Evolutionary conservation across 2,888 invertebrate species (phyloP).

Genomic region (Archips crataeganus): DNA sequence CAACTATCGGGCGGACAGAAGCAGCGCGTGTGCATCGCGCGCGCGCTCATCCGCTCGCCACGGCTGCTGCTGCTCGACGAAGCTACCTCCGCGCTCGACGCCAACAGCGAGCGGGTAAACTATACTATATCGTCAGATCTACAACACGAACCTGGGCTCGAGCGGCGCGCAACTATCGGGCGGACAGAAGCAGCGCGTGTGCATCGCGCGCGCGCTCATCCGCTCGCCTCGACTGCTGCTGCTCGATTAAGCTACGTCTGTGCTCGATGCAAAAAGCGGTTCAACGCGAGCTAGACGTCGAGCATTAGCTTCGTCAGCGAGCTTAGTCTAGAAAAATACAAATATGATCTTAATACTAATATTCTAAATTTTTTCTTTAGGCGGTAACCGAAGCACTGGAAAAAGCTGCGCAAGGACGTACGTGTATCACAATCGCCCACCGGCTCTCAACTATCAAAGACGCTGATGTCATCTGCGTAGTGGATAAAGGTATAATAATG

Average conservation of each 20-base stretch:
- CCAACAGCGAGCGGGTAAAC: no score
- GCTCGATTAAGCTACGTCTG: constrained; percentile 90
- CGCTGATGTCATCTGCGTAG: constrained; percentile 93
- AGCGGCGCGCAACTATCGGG: constrained; percentile 89
- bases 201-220: constrained; percentile 90
- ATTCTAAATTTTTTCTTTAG: constrained; percentile 57
- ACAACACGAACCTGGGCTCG: constrained; percentile 87
- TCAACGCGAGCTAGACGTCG: no score
- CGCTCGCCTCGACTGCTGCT: constrained; percentile 88
- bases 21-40: no score
- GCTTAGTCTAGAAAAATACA: no score
- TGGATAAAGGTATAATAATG: constrained; percentile 88
- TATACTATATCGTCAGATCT: no score
- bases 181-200: constrained; percentile 91
- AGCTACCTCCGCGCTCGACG: no score
- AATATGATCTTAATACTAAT: constrained; percentile 27
- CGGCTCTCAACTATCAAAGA: constrained; percentile 93
- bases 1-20: constrained; percentile 84
- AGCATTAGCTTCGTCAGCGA: no score
- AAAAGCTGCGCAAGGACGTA: constrained; percentile 91
- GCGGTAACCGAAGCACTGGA: constrained; percentile 94
- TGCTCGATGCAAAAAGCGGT: constrained; percentile 89
- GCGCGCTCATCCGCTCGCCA: no score
- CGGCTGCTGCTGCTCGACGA: no score
- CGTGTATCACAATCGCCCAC: constrained; percentile 95